Percentiles rank a stretch among this genome's conserved stretches.
Evolutionary conservation across 2,888 invertebrate species (phyloP).

Genomic region (Resseliella maxima): DNA sequence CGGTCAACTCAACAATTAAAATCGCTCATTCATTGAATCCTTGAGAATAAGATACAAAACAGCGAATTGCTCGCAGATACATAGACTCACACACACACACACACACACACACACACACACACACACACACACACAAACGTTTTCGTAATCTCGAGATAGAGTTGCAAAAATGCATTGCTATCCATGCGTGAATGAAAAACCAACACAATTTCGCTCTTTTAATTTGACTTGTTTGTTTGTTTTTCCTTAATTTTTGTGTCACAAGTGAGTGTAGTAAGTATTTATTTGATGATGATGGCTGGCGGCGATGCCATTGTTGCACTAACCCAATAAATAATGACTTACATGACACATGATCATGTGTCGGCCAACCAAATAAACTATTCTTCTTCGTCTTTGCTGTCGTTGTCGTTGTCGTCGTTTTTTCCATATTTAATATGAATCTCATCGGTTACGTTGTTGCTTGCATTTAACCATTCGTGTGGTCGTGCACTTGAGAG

Average conservation of each 20-base stretch:
- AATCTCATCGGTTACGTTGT: too few relatives aligned
- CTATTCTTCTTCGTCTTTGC: neutral
- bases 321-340: constrained; percentile 37
- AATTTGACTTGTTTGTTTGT: too few relatives aligned
- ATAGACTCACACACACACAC: too few relatives aligned
- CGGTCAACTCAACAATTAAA: too few relatives aligned
- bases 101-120: too few relatives aligned
- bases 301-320: neutral
- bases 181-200: neutral
- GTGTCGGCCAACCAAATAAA: constrained; percentile 27
- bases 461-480: neutral
- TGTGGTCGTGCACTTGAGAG: constrained; percentile 32
- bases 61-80: too few relatives aligned
- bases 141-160: neutral
- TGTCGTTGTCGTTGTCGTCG: neutral
- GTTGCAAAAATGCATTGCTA: neutral
- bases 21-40: too few relatives aligned
- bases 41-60: too few relatives aligned
- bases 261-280: neutral
- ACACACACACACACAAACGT: neutral
- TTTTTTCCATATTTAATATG: too few relatives aligned
- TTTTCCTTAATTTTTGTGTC: too few relatives aligned
- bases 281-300: constrained; percentile 4
- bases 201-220: neutral
- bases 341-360: constrained; percentile 42